phyloP scores from a whole-genome alignment of 1,140 invertebrate genomes.

The Drosophila murphyi region DNA sequence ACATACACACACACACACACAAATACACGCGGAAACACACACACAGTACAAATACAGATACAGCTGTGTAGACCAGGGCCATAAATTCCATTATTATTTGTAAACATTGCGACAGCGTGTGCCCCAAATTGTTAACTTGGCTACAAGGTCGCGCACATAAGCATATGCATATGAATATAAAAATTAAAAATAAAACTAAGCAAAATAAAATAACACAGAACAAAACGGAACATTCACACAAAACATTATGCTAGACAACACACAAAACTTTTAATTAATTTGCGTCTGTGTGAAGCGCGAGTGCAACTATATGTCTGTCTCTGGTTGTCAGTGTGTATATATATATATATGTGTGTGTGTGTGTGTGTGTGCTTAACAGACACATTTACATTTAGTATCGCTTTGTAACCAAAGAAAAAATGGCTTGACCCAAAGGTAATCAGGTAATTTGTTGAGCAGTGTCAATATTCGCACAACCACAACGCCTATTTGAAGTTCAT shows the following conservation, averaged over 20 bases:
- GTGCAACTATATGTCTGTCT: slow-evolving; percentile 38
- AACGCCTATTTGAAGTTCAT: slow-evolving; percentile 73
- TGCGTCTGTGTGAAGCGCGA: slow-evolving; percentile 61
- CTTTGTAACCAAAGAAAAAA: slow-evolving; percentile 49
- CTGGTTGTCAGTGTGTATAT: not conserved
- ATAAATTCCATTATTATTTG: slow-evolving; percentile 80
- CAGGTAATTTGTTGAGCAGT: slow-evolving; percentile 71
- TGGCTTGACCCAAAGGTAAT: slow-evolving; percentile 78
- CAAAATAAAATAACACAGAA: slow-evolving; percentile 28
- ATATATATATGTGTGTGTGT: slow-evolving; percentile 1
- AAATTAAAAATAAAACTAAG: slow-evolving; percentile 6
- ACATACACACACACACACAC: slow-evolving; percentile 19
- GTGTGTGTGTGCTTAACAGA: slow-evolving; percentile 22
- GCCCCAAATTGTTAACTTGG: slow-evolving; percentile 75
- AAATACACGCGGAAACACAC: slow-evolving; percentile 11
- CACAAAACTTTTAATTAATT: slow-evolving; percentile 77
- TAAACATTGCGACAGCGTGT: slow-evolving; percentile 77
- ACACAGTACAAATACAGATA: slow-evolving; percentile 7
- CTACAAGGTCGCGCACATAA: slow-evolving; percentile 64
- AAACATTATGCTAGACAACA: slow-evolving; percentile 68
- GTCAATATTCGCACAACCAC: slow-evolving; percentile 64
- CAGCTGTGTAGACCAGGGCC: slow-evolving; percentile 59
- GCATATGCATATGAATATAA: slow-evolving; percentile 35
- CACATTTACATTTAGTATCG: slow-evolving; percentile 64
- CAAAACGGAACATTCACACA: not conserved